Conservation (phyloP, 2,797 vertebrate species). For the Oophaga sylvatica region DNA sequence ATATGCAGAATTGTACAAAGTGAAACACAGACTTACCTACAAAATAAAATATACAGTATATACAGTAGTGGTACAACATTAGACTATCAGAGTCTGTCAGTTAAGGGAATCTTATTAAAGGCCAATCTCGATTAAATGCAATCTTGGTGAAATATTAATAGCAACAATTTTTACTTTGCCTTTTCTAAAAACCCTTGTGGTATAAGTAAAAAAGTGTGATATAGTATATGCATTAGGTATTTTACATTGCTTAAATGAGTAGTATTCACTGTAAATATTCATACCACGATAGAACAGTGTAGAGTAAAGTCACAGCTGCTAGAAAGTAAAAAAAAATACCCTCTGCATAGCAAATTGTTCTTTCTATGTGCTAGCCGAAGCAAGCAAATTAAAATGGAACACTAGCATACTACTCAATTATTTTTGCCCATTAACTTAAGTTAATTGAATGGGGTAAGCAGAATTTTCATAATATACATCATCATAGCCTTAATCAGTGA, state of each 20-base stretch:
- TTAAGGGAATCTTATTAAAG: neutral
- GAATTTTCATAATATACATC: constrained; percentile 63
- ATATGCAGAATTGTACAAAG: neutral
- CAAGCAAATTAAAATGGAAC: constrained; percentile 63
- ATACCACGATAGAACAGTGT: constrained; percentile 1
- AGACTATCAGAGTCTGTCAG: neutral
- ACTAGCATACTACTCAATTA: constrained; percentile 62
- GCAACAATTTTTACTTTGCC: constrained; percentile 16
- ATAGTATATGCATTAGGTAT: constrained; percentile 2
- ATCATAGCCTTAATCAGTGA: constrained; percentile 63
- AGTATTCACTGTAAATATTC: constrained; percentile 2
- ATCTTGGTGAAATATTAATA: neutral
- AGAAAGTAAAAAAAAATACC: constrained; percentile 15
- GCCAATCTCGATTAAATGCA: neutral
- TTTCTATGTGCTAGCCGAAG: constrained; percentile 54
- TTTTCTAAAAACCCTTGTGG: constrained; percentile 9
- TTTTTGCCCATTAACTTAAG: constrained; percentile 65
- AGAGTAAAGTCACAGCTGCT: constrained; percentile 21
- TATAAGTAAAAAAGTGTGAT: neutral
- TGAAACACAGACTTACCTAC: neutral
- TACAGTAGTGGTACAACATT: neutral
- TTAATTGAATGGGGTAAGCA: constrained; percentile 65
- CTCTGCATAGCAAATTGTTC: constrained; percentile 53
- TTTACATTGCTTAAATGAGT: neutral
- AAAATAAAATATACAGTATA: too few species aligned